Evolutionary conservation across 2,888 invertebrate genomes (phyloP).

Genomic region (Limulus polyphemus): DNA sequence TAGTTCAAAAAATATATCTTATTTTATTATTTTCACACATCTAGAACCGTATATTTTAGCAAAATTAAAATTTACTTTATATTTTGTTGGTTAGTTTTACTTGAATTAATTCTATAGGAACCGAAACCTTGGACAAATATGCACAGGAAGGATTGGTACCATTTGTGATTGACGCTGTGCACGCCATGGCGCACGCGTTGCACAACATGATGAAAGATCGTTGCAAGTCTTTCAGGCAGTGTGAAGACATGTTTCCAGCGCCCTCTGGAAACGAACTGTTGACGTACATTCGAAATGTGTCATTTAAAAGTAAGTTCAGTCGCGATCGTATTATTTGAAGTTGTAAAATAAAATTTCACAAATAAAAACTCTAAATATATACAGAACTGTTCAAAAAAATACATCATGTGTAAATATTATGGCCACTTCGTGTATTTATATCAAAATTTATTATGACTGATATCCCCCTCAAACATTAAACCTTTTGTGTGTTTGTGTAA

Average conservation of each 20-base stretch:
- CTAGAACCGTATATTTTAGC: no score
- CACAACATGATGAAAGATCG: constrained; percentile 49
- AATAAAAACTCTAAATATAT: constrained; percentile 13
- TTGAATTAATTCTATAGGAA: constrained; percentile 30
- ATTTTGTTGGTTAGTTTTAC: no score
- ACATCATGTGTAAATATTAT: no score
- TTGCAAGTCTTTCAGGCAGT: constrained; percentile 42
- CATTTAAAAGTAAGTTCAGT: constrained; percentile 42
- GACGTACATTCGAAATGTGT: constrained; percentile 49
- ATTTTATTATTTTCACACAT: no score
- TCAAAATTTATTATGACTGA: no score
- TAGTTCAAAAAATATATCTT: no score
- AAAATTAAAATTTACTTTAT: no score
- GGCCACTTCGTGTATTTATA: no score
- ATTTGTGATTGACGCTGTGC: constrained; percentile 64
- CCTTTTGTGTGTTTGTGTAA: no score
- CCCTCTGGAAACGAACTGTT: constrained; percentile 47
- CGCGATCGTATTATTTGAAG: not conserved
- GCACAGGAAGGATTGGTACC: constrained; percentile 51
- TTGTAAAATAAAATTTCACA: no score
- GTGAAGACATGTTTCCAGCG: constrained; percentile 41
- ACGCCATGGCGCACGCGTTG: constrained; percentile 58
- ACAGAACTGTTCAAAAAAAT: no score
- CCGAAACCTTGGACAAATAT: constrained; percentile 38
- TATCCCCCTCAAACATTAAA: no score